These are phyloP conservation scores for Hetaerina americana DNA, from an alignment of 1,140 invertebrate genomes.

Conservation along the genomic window DNA sequence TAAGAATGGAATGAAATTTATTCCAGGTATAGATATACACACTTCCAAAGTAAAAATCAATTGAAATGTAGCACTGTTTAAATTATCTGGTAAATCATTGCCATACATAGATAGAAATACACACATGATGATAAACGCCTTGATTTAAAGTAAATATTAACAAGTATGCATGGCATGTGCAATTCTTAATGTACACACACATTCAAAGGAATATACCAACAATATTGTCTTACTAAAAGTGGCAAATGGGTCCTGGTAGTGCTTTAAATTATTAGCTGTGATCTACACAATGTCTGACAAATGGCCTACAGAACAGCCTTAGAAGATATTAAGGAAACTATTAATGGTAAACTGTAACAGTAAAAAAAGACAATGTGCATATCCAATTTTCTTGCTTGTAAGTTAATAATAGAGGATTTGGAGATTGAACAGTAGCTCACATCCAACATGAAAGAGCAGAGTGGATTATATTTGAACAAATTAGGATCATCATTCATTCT, in stretches of 20 bases:
- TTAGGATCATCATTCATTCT: no score
- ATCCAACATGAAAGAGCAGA: not conserved
- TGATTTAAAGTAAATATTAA: not conserved
- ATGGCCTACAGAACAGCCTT: not conserved
- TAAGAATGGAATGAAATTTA: constrained; percentile 1
- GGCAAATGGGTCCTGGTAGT: not conserved
- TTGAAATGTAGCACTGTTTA: not conserved
- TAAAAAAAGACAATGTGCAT: not conserved
- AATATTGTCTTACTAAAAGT: constrained; percentile 1
- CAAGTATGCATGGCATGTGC: not conserved
- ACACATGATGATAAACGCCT: not conserved
- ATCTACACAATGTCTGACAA: not conserved
- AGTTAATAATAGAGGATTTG: not conserved
- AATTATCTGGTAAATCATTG: not conserved
- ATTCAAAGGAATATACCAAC: not conserved
- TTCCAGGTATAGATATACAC: not conserved
- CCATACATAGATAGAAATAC: not conserved
- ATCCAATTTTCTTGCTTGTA: not conserved
- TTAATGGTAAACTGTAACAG: not conserved
- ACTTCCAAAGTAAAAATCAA: not conserved
- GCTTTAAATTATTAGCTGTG: not conserved
- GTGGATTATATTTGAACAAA: no score
- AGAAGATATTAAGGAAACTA: not conserved
- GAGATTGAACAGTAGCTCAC: not conserved
- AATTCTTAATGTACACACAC: not conserved